phyloP scores from a whole-genome alignment of 2,888 invertebrate genomes.

The Norana najaformis region DNA sequence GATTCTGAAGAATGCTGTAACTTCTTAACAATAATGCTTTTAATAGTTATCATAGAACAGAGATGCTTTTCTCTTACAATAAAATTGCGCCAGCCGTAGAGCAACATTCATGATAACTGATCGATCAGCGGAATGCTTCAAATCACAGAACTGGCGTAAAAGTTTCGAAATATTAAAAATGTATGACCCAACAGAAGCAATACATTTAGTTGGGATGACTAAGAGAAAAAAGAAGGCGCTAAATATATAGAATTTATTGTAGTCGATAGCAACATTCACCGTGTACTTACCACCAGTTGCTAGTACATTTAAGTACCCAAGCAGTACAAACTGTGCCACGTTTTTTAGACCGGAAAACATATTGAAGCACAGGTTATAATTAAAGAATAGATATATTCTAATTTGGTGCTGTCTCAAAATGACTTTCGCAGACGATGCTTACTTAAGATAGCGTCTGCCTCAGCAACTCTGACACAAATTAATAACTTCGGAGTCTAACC shows the following conservation, averaged over 20 bases:
- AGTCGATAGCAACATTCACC: neutral
- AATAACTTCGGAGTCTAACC: neutral
- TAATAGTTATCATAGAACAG: too few relatives aligned
- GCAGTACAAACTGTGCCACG: neutral
- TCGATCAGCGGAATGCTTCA: too few relatives aligned
- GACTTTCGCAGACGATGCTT: neutral
- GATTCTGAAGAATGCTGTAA: too few relatives aligned
- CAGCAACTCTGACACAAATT: neutral
- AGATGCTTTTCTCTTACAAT: too few relatives aligned
- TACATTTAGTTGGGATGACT: too few relatives aligned
- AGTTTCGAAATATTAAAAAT: too few relatives aligned
- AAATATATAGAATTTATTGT: neutral
- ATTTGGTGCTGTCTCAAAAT: neutral
- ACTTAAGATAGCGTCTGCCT: neutral
- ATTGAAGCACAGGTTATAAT: neutral
- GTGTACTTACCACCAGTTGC: neutral
- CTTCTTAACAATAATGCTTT: too few relatives aligned
- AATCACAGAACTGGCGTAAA: too few relatives aligned
- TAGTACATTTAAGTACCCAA: neutral
- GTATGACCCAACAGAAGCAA: too few relatives aligned
- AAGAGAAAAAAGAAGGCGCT: too few relatives aligned
- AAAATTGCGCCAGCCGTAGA: too few relatives aligned
- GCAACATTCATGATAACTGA: too few relatives aligned
- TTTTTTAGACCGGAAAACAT: neutral
- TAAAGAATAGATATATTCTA: neutral